These are phyloP conservation scores for Oscheius sp. DNA, from an alignment of 2,888 invertebrate genomes.

Conservation along the genomic window DNA sequence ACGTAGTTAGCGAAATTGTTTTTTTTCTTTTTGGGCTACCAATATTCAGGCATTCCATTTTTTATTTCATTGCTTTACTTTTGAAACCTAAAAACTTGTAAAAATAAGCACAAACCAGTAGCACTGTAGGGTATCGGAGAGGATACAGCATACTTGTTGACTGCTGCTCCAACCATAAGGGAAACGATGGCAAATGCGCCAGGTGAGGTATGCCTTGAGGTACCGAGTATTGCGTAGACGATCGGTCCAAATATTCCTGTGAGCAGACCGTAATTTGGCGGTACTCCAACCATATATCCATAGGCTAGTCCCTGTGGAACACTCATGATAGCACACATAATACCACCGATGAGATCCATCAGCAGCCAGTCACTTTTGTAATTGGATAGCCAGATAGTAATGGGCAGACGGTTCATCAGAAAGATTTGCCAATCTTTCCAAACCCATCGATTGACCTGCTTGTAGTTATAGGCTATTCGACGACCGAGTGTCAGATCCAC, in stretches of 20 bases:
- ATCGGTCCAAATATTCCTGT: slow-evolving; percentile 91
- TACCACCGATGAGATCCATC: slow-evolving; percentile 53
- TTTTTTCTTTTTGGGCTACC: too few relatives aligned
- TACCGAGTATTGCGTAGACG: slow-evolving; percentile 85
- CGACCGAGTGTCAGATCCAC: slow-evolving; percentile 37
- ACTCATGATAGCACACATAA: slow-evolving; percentile 58
- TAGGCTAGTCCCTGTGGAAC: slow-evolving; percentile 63
- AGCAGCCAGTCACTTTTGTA: slow-evolving; percentile 44
- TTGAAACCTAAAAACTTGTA: too few relatives aligned
- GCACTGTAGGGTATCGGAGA: not conserved
- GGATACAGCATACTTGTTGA: slow-evolving; percentile 24
- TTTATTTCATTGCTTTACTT: too few relatives aligned
- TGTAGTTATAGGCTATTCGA: slow-evolving; percentile 32
- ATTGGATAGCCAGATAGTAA: slow-evolving; percentile 48
- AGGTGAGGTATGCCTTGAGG: slow-evolving; percentile 87
- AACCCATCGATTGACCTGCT: slow-evolving; percentile 39
- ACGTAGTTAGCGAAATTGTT: too few relatives aligned
- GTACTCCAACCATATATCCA: slow-evolving; percentile 73
- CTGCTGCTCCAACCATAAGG: slow-evolving; percentile 58
- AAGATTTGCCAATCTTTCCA: slow-evolving; percentile 47
- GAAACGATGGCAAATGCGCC: slow-evolving; percentile 73
- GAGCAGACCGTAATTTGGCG: slow-evolving; percentile 77
- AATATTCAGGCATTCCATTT: too few relatives aligned
- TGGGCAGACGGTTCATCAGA: slow-evolving; percentile 41
- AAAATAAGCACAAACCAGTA: too few relatives aligned